These are phyloP conservation scores for Chloroceryle aenea DNA, from an alignment of 2,113 vertebrate species.

Conservation along the genomic window DNA sequence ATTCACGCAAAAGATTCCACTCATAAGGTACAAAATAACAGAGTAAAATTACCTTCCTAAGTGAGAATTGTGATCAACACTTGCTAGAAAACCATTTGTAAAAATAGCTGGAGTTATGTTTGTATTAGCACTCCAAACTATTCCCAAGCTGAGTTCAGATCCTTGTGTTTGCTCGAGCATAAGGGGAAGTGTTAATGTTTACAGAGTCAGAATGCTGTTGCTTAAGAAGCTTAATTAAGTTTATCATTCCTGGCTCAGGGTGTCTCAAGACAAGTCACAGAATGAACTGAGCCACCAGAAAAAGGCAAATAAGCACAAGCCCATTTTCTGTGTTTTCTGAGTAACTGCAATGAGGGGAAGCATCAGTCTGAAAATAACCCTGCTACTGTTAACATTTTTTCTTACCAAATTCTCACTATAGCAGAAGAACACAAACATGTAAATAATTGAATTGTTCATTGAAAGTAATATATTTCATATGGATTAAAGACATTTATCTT, in stretches of 20 bases:
- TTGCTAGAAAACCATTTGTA: conserved; percentile 39
- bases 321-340: conserved; percentile 10
- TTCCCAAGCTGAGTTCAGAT: conserved; percentile 56
- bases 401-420: not conserved
- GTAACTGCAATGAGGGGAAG: not conserved
- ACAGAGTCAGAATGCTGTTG: conserved; percentile 14
- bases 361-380: not conserved
- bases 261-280: conserved; percentile 26
- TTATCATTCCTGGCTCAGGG: not conserved
- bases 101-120: conserved; percentile 43
- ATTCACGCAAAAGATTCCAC: not conserved
- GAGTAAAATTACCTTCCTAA: not conserved
- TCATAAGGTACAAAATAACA: not conserved
- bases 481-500: not conserved
- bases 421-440: not conserved
- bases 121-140: conserved; percentile 63
- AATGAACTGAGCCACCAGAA: not conserved
- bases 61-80: not conserved
- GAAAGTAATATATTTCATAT: not conserved
- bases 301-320: not conserved
- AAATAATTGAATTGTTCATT: not conserved
- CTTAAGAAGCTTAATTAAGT: conserved; percentile 48
- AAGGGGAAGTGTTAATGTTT: conserved; percentile 57
- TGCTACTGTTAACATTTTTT: not conserved
- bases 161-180: conserved; percentile 61